Evolutionary conservation across 2,797 vertebrate genomes (phyloP), one percentile per base, ranked within the genome.

Genomic region (Eulemur rubriventer): DNA sequence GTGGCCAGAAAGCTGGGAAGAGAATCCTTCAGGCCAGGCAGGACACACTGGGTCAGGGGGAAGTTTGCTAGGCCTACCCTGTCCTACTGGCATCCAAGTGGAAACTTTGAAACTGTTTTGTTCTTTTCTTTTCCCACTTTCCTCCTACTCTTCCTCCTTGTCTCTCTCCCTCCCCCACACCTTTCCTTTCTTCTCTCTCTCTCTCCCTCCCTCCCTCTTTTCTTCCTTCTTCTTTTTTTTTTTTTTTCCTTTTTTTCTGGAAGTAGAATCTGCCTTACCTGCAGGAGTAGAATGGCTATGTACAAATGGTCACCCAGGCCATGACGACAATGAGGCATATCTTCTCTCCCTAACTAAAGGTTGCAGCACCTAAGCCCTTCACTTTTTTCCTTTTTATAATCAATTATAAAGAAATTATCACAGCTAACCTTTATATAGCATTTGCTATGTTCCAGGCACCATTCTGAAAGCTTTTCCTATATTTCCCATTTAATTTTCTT

Each of bases 401-500:
- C 11, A 78, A 33, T 81, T 83, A 61, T 26, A 55, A 89, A 89
- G 11, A 78, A 89, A 72, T 50, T 67, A 61, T 80, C 92, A 20
- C 13, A 91, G 46, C 43, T 83, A 95, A 83, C 20, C 2, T 88
- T 86, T 57, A 69, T 72, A 84, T 12, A 76, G 43, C 61, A 87
- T 67, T 89, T 91, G 38, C 4, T 63, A 50, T 30, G 38, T n/a
- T 33, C 38, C n/a, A 82, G 88, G 48, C 28, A 78, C 24, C 35
- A 65, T 83, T 86, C 28, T 80, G 59, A 89, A 93, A 92, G 48
- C 24, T 88, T 95, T 75, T 70, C 4, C 38, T 81, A 10, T 57
- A 72, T 89, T 86, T 94, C 33, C 35, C 67, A 82, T 43, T 90
- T 82, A 78, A 84, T 89, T 65, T 93, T 81, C 84, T 88, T 85